Evolutionary conservation across 2,797 vertebrate species (phyloP), one percentile per base, ranked within the genome.

Genomic region (Xerus rutilus): DNA sequence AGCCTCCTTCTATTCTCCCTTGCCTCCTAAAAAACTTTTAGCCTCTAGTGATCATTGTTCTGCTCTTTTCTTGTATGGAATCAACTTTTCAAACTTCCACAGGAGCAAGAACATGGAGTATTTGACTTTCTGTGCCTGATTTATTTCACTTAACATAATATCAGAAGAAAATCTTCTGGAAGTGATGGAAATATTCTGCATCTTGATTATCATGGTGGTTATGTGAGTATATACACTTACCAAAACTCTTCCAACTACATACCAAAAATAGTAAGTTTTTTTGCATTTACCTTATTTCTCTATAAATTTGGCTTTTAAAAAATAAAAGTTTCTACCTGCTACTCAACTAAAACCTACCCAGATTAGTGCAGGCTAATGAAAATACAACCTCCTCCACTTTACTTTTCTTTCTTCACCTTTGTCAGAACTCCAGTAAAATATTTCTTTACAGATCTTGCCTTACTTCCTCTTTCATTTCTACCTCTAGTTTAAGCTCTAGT

Each of bases 271-370:
- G 17, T 45, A 43, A 65, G 20, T 39, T 93, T 82, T 59, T 82
- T 62, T 86, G 11, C 65, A 85, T 57, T 57, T 54, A 85, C 72
- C 54, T 57, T 52, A 82, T 70, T 79, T 17, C 20, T 83, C 47
- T 84, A 52, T 89, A 95, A 84, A 73, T 39, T 35, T 39, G 57
- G 79, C 35, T 65, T 76, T 7, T 21, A 18, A 67, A 95, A 92
- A 72, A 62, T 76, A 77, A 89, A 84, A 70, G n/a, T 64, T 86
- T 91, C 35, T 79, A 18, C 30, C 64, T 82, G 12, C 89, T 76
- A 62, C 18, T 76, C 52, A 54, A 39, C 65, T 76, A 93, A 93
- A 89, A 93, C 93, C 32, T 49, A 87, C 32, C 18, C 30, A 93
- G 35, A 79, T 57, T 77, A 82, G 20, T 23, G 57, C 20, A 89